phyloP scores from a whole-genome alignment of 2,888 invertebrate species.

The Cylindroiulus punctatus region DNA sequence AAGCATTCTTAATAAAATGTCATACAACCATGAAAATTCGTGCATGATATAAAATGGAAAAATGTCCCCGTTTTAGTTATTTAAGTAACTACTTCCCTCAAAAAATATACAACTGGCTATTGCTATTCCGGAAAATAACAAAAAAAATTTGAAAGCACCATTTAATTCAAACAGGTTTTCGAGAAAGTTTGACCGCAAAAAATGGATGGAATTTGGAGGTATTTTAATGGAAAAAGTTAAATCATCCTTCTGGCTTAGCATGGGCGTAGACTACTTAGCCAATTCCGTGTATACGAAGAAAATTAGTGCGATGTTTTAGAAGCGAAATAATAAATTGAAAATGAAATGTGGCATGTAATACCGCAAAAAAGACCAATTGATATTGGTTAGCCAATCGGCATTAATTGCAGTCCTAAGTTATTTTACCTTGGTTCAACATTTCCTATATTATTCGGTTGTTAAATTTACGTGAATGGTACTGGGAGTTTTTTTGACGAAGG shows the following conservation, averaged over 20 bases:
- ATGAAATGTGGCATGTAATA: background rate
- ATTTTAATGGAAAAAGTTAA: constrained; percentile 7
- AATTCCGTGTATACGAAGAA: background rate
- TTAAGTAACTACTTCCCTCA: background rate
- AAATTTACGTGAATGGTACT: background rate
- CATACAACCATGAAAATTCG: background rate
- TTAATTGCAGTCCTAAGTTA: background rate
- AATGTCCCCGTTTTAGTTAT: background rate
- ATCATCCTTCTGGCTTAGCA: background rate
- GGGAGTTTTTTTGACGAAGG: background rate
- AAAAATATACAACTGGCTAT: background rate
- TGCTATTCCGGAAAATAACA: background rate
- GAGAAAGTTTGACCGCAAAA: background rate
- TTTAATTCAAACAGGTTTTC: constrained; percentile 26
- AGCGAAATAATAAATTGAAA: background rate
- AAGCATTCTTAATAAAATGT: background rate
- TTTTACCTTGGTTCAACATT: background rate
- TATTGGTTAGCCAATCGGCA: background rate
- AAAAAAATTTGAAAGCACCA: background rate
- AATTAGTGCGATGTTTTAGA: background rate
- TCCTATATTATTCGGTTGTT: background rate
- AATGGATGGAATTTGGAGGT: background rate
- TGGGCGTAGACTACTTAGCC: background rate
- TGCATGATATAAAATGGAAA: background rate
- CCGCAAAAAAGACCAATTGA: background rate